phyloP scores from a whole-genome alignment of 2,888 invertebrate genomes.

The Chalcosyrphus nemorum region DNA sequence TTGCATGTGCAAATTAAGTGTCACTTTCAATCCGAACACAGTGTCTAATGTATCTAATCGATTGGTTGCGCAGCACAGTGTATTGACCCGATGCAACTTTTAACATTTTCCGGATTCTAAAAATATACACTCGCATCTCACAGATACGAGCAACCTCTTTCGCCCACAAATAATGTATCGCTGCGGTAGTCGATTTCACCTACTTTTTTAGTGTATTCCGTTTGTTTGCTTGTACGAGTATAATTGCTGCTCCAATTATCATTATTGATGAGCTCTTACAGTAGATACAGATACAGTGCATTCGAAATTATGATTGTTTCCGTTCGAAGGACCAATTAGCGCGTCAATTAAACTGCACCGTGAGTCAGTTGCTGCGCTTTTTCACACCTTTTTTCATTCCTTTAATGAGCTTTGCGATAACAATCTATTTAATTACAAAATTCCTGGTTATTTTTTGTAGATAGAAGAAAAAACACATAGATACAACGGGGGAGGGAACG shows the following conservation, averaged over 20 bases:
- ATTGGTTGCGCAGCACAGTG: slow-evolving; percentile 29
- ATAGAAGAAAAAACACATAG: slow-evolving; percentile 4
- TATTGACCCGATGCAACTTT: slow-evolving; percentile 45
- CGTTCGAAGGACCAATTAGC: slow-evolving; percentile 12
- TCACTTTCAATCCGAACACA: slow-evolving; percentile 42
- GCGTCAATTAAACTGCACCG: slow-evolving; percentile 19
- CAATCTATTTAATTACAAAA: slow-evolving; percentile 47
- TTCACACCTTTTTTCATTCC: slow-evolving; percentile 50
- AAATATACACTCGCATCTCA: slow-evolving; percentile 31
- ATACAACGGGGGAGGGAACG: neutral
- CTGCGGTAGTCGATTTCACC: slow-evolving; percentile 41
- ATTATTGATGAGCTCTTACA: slow-evolving; percentile 22
- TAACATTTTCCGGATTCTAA: slow-evolving; percentile 60
- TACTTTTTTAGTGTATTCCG: slow-evolving; percentile 41
- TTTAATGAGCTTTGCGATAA: slow-evolving; percentile 51
- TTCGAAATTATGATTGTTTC: slow-evolving; percentile 35
- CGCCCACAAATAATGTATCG: too few species aligned
- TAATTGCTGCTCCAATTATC: slow-evolving; percentile 29
- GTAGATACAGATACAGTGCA: neutral
- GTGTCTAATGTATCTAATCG: too few species aligned
- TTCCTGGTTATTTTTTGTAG: neutral
- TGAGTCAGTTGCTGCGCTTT: neutral
- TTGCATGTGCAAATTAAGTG: slow-evolving; percentile 23
- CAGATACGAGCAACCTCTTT: slow-evolving; percentile 2
- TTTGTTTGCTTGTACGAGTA: slow-evolving; percentile 46